Base-by-base conservation (phyloP, 2,113 vertebrate genomes). In the Pipra filicauda region DNA sequence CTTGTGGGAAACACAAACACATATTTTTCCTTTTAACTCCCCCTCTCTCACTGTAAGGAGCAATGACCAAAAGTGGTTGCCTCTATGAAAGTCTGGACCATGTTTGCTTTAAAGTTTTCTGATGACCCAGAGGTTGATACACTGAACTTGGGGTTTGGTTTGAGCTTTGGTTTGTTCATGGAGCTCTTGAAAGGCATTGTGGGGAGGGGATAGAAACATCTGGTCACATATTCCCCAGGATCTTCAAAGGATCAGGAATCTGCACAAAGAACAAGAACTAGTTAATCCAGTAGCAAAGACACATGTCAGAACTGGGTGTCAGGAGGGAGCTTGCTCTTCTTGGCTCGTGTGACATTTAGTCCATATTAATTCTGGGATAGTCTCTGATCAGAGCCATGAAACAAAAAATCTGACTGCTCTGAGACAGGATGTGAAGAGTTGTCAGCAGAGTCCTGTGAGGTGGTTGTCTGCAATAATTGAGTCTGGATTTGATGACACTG, bases 331-430 rank as follows among this genome's bases (percentile, higher is more conserved):
- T 67, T 58, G 7, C 15, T 81, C 7, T 49, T 57, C 22, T 91
- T n/a, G 55, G 11, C 23, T 89, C 0, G 0, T 70, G 41, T 23
- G 71, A 35, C 26, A 23, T 43, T 62, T 49, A 23, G 9, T 4
- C n/a, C 22, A 4, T 17, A 8, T 43, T 55, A 49, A 20, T 58
- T 49, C 31, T 14, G 16, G 51, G 11, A 27, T 2, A 43, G 23
- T 5, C 6, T 85, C 27, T 57, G 35, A 35, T 57, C 62, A 69
- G 27, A 48, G 10, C 4, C 21, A 13, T 13, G 19, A 21, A 7
- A 26, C 26, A 27, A 69, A 69, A 61, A 39, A 17, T 51, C 57
- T 85, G 43, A 27, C 5, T 89, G 33, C 33, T 52, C 15, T 51
- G 52, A 76, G 61, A 48, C 6, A 75, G 35, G 59, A 87, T 26